Percentiles rank a stretch among this genome's conserved stretches.
Evolutionary conservation across 2,113 vertebrate genomes (phyloP).

Genomic region (Lepus americanus): DNA sequence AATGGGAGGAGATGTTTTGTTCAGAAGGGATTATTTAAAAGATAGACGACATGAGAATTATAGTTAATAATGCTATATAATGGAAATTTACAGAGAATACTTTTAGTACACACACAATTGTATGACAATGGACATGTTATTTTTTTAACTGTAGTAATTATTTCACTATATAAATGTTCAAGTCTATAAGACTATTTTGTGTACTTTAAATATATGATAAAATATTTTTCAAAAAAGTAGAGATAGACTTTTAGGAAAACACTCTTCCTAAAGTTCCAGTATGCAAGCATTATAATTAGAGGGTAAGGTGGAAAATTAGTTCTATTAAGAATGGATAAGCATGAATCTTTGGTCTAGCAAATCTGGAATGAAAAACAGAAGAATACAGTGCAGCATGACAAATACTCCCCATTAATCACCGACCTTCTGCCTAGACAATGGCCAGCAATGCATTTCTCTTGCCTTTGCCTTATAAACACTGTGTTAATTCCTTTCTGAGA

Average conservation of each 20-base stretch:
- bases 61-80: neutral
- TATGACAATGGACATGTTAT: neutral
- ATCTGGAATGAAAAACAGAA: neutral
- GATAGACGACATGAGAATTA: neutral
- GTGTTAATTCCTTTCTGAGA: neutral
- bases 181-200: neutral
- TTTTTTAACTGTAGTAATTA: too few relatives aligned
- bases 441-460: neutral
- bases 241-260: neutral
- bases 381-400: neutral
- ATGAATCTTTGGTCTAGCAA: neutral
- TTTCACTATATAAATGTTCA: neutral
- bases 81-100: neutral
- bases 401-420: neutral
- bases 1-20: neutral
- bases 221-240: neutral
- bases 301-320: neutral
- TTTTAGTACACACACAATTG: neutral
- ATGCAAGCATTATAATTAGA: constrained; percentile 7
- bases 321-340: neutral
- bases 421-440: too few relatives aligned
- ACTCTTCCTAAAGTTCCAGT: neutral
- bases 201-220: neutral
- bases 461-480: neutral
- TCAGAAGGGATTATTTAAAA: neutral